These are phyloP conservation scores for Phrynocephalus vlangalii DNA, from an alignment of 2,797 vertebrate genomes.

Conservation along the genomic window DNA sequence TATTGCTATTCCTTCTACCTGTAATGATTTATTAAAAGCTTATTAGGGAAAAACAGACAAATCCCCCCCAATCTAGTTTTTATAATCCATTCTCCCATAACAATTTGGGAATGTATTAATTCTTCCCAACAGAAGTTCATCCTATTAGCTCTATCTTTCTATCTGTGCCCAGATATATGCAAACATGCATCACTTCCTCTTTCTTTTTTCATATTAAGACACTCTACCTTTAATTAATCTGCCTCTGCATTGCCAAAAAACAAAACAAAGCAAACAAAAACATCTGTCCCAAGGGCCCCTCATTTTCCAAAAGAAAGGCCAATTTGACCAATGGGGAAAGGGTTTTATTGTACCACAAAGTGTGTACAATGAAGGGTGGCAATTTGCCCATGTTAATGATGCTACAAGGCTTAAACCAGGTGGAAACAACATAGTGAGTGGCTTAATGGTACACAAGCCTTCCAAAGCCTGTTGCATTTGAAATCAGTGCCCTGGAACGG, in stretches of 20 bases:
- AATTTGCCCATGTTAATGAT: slow-evolving; percentile 88
- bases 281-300: slow-evolving; percentile 75
- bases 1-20: too few relatives aligned
- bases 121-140: slow-evolving; percentile 13
- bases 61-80: too few relatives aligned
- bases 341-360: slow-evolving; percentile 86
- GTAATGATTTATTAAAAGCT: neutral
- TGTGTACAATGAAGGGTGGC: slow-evolving; percentile 83
- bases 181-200: neutral
- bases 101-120: slow-evolving; percentile 15
- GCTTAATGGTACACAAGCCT: slow-evolving; percentile 66
- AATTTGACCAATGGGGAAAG: slow-evolving; percentile 82
- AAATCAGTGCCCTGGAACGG: slow-evolving; percentile 1
- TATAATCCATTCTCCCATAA: slow-evolving; percentile 42
- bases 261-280: slow-evolving; percentile 61
- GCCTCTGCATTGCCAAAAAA: slow-evolving; percentile 86
- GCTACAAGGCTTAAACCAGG: slow-evolving; percentile 79
- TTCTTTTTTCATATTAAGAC: slow-evolving; percentile 73
- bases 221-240: slow-evolving; percentile 81
- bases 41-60: neutral
- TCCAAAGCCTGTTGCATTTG: slow-evolving; percentile 67
- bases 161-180: neutral
- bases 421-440: slow-evolving; percentile 85
- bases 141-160: slow-evolving; percentile 8
- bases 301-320: slow-evolving; percentile 85